These are phyloP conservation scores for Sycon ciliatum DNA, from an alignment of 37 sponge, comb jelly and placozoan species.

Conservation along the genomic window DNA sequence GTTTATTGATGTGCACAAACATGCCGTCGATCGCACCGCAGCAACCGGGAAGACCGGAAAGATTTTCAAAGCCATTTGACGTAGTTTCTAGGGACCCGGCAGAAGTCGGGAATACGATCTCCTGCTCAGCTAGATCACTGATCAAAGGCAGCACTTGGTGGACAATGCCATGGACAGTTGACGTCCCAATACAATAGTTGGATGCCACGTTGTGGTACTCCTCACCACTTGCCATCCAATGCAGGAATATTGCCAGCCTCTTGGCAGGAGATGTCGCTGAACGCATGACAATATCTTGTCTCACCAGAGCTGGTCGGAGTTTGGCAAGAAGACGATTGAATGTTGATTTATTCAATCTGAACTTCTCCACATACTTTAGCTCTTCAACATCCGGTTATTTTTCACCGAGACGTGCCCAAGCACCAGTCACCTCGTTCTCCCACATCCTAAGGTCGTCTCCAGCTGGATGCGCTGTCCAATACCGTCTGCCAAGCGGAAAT, in stretches of 20 bases:
- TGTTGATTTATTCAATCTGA: constrained; percentile 17
- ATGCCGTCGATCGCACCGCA: too few relatives aligned
- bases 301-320: neutral
- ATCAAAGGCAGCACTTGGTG: neutral
- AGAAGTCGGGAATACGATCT: neutral
- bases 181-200: neutral
- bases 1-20: constrained; percentile 16
- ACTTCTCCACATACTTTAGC: constrained; percentile 12
- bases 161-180: neutral
- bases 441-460: too few relatives aligned
- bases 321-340: constrained; percentile 5
- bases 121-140: neutral
- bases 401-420: too few relatives aligned
- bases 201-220: constrained; percentile 1
- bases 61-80: neutral
- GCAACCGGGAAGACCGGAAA: too few relatives aligned
- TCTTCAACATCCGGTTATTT: constrained; percentile 16
- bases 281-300: neutral
- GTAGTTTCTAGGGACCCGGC: neutral
- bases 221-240: neutral
- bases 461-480: too few relatives aligned
- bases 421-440: too few relatives aligned
- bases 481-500: too few relatives aligned
- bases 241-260: constrained; percentile 9
- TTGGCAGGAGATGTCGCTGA: neutral